These are phyloP conservation scores for Caradrina kadenii DNA, from an alignment of 2,888 invertebrate species.

Conservation along the genomic window DNA sequence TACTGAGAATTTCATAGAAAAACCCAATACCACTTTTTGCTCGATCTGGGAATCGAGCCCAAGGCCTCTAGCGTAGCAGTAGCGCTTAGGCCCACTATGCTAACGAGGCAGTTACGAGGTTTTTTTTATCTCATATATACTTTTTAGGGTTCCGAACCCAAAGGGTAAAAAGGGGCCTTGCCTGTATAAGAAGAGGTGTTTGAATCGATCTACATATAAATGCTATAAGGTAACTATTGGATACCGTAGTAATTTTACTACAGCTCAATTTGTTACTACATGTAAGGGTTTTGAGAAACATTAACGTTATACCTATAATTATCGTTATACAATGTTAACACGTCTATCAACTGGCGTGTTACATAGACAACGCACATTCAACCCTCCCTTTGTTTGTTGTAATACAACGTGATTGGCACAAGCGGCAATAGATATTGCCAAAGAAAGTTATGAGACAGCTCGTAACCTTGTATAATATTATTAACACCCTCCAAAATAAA, in stretches of 20 bases:
- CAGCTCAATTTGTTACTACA: slow-evolving; percentile 14
- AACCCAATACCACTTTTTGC: no score
- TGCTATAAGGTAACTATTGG: neutral
- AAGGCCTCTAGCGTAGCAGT: no score
- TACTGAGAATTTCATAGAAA: no score
- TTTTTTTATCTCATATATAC: no score
- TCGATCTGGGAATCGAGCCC: no score
- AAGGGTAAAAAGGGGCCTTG: no score
- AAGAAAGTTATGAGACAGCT: slow-evolving; percentile 34
- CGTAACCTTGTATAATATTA: slow-evolving; percentile 11
- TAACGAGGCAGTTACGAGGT: no score
- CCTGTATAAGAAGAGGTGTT: no score
- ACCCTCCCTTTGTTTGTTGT: slow-evolving; percentile 23
- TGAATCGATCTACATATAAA: neutral
- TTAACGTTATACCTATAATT: neutral
- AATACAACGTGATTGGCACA: slow-evolving; percentile 9
- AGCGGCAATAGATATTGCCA: slow-evolving; percentile 14
- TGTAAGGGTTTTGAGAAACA: slow-evolving; percentile 2
- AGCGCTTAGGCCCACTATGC: no score
- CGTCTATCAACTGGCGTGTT: slow-evolving; percentile 1
- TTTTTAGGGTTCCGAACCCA: no score
- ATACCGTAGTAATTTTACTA: no score
- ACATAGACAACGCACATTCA: slow-evolving; percentile 22
- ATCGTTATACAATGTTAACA: neutral
- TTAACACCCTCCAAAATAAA: slow-evolving; percentile 11